A percentile compares a stretch with the other conserved stretches of the same genome.
Evolutionary conservation across 2,113 vertebrate species (phyloP).

Genomic region (Pyrgilauda ruficollis): DNA sequence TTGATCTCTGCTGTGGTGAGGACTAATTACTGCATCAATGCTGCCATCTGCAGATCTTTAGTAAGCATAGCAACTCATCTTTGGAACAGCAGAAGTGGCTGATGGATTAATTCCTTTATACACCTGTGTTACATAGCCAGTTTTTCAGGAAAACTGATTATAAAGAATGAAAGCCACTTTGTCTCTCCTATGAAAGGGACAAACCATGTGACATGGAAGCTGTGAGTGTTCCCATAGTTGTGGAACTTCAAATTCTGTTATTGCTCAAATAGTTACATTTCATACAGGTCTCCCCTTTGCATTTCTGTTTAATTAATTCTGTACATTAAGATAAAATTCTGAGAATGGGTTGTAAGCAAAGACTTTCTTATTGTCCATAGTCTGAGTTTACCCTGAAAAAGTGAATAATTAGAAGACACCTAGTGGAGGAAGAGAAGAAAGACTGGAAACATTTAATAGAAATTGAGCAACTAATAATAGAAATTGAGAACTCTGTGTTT

Average conservation of each 20-base stretch:
- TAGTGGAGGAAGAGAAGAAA: not conserved
- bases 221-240: not conserved
- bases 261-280: not conserved
- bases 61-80: not conserved
- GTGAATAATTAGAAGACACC: not conserved
- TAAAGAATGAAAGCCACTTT: not conserved
- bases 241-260: not conserved
- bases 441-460: not conserved
- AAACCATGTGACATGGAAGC: rapidly evolving
- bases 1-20: not conserved
- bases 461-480: not conserved
- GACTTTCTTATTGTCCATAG: not conserved
- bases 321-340: not conserved
- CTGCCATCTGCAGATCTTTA: slow-evolving; percentile 51
- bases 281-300: not conserved
- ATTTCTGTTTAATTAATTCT: not conserved
- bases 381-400: not conserved
- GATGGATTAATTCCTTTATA: not conserved
- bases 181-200: not conserved
- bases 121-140: not conserved
- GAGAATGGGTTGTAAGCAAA: not conserved
- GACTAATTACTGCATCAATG: not conserved
- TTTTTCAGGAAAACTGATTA: not conserved
- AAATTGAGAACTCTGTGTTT: not conserved
- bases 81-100: not conserved